These are phyloP conservation scores for human DNA, from an alignment of 2,113 vertebrate genomes.

Conservation along the genomic window DNA sequence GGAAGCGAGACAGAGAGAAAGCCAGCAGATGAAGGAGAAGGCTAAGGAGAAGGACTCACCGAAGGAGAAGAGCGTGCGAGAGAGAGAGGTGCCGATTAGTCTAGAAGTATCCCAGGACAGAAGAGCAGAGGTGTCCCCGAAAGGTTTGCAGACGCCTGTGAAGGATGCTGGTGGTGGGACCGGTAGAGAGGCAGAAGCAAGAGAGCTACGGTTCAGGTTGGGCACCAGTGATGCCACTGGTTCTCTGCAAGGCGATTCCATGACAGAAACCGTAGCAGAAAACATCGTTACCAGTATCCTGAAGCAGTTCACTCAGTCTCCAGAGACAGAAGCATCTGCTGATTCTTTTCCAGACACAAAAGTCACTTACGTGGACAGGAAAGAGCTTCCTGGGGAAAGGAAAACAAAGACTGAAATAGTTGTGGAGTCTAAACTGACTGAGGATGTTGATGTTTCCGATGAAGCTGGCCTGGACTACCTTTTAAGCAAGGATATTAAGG, in stretches of 20 bases:
- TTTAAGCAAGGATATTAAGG: slow-evolving; percentile 85
- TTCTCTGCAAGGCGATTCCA: slow-evolving; percentile 22
- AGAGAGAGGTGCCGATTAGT: slow-evolving; percentile 71
- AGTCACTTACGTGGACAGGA: slow-evolving; percentile 89
- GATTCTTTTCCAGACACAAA: slow-evolving; percentile 83
- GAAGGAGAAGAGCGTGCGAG: slow-evolving; percentile 41
- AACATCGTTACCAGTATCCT: slow-evolving; percentile 90
- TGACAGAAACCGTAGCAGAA: slow-evolving; percentile 83
- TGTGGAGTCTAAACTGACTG: slow-evolving; percentile 90
- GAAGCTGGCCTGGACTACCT: slow-evolving; percentile 84
- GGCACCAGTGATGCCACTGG: not conserved
- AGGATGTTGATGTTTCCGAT: slow-evolving; percentile 87
- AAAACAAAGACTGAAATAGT: slow-evolving; percentile 90
- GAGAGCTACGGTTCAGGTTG: slow-evolving; percentile 49
- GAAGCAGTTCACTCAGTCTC: slow-evolving; percentile 89
- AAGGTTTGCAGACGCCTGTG: slow-evolving; percentile 13
- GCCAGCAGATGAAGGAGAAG: slow-evolving; percentile 47
- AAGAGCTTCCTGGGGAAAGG: slow-evolving; percentile 85
- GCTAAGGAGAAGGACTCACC: not conserved
- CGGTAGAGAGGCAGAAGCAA: not conserved
- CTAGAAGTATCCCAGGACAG: slow-evolving; percentile 50
- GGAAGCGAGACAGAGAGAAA: slow-evolving; percentile 67
- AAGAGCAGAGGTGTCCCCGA: slow-evolving; percentile 38
- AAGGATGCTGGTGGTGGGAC: slow-evolving; percentile 38
- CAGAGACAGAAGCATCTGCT: slow-evolving; percentile 80